phyloP scores from a whole-genome alignment of 2,888 invertebrate species.

The Steinernema scapterisci region DNA sequence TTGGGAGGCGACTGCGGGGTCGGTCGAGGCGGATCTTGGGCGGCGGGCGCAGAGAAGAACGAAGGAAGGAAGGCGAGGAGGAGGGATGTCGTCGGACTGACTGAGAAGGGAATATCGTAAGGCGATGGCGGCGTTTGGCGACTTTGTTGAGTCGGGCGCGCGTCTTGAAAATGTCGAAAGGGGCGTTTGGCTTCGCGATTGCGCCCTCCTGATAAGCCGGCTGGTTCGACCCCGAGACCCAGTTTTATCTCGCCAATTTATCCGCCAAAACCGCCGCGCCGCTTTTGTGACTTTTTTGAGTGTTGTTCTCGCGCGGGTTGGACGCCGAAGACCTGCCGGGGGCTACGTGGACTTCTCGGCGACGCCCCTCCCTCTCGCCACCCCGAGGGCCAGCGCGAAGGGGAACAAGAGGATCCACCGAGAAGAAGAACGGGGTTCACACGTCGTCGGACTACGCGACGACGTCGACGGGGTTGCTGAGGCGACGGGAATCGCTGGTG shows the following conservation, averaged over 20 bases:
- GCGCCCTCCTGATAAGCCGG: slow-evolving; percentile 33
- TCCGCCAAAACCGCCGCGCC: slow-evolving; percentile 33
- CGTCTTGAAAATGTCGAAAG: slow-evolving; percentile 27
- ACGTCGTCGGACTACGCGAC: neutral
- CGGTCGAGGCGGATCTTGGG: slow-evolving; percentile 17
- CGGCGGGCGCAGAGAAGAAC: neutral
- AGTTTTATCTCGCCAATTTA: slow-evolving; percentile 33
- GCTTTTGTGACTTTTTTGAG: slow-evolving; percentile 30
- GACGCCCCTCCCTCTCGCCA: neutral
- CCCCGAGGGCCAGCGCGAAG: neutral
- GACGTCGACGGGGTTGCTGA: neutral
- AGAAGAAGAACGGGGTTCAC: neutral
- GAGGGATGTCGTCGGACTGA: too few relatives aligned
- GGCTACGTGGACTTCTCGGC: neutral
- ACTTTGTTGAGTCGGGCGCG: neutral
- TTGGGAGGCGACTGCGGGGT: neutral
- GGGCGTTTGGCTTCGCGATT: slow-evolving; percentile 31
- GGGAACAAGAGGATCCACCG: too few relatives aligned
- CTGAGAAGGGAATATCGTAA: too few relatives aligned
- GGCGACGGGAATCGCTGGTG: neutral
- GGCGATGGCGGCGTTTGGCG: too few relatives aligned
- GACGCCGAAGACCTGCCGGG: too few relatives aligned
- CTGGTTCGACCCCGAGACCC: slow-evolving; percentile 32
- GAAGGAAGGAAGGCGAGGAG: neutral
- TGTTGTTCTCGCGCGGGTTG: too few relatives aligned